Evolutionary conservation across 2,113 vertebrate species (phyloP).

Genomic region (Poicephalus meyeri): DNA sequence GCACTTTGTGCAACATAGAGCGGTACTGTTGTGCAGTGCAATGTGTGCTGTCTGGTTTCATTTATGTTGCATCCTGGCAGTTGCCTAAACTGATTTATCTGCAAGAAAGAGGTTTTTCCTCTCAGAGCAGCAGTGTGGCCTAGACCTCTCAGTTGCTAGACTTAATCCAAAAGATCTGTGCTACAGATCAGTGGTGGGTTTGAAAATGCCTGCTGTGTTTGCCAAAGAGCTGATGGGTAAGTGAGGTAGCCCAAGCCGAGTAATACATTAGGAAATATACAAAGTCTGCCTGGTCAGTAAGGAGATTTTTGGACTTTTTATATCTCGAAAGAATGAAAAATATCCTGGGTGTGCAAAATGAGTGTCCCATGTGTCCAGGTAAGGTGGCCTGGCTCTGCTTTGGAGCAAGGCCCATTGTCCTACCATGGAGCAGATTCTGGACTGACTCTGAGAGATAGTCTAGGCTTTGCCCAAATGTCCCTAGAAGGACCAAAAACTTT

Average conservation of each 20-base stretch:
- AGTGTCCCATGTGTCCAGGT: fast-evolving
- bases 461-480: background rate
- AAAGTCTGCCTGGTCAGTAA: background rate
- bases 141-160: background rate
- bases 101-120: background rate
- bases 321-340: background rate
- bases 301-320: background rate
- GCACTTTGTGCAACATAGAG: fast-evolving
- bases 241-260: background rate
- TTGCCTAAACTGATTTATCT: background rate
- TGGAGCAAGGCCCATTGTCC: fast-evolving
- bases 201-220: background rate
- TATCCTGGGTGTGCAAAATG: background rate
- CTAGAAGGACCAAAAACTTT: background rate
- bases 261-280: background rate
- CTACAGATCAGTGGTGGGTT: background rate
- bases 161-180: background rate
- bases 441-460: background rate
- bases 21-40: background rate
- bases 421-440: background rate
- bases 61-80: background rate
- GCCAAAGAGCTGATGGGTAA: background rate
- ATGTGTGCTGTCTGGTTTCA: background rate
- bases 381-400: background rate
- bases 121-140: background rate